These are phyloP conservation scores for Proctacanthus coquilletti DNA, from an alignment of 1,140 invertebrate genomes.

Conservation along the genomic window DNA sequence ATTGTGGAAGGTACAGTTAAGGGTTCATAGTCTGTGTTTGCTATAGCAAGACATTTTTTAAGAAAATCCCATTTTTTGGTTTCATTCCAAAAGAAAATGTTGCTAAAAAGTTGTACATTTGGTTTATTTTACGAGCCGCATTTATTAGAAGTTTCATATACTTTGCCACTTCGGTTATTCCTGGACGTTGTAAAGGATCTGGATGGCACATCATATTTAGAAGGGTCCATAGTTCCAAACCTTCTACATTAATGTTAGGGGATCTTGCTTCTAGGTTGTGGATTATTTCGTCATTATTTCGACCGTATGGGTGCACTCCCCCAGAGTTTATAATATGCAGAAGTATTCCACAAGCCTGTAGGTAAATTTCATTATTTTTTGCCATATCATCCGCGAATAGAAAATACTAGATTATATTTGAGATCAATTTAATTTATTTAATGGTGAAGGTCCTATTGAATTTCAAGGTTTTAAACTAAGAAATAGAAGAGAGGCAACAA, in stretches of 20 bases:
- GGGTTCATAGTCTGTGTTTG: not conserved
- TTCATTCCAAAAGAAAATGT: conserved; percentile 25
- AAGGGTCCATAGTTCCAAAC: not conserved
- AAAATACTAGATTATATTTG: no score
- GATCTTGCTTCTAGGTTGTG: conserved; percentile 16
- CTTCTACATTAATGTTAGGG: conserved; percentile 4
- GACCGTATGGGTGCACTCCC: conserved; percentile 26
- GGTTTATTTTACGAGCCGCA: no score
- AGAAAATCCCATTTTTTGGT: conserved; percentile 27
- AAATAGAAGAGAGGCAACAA: no score
- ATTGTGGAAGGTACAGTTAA: not conserved
- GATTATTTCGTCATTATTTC: conserved; percentile 17
- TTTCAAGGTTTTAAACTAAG: no score
- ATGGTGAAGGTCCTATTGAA: no score
- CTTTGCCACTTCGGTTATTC: not conserved
- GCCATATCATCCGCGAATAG: no score
- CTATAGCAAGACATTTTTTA: conserved; percentile 14
- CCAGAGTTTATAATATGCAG: conserved; percentile 24
- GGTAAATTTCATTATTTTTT: no score
- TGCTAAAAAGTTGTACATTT: conserved; percentile 15
- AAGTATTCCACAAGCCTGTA: no score
- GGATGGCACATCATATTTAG: not conserved
- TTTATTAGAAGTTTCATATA: no score
- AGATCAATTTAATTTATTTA: no score
- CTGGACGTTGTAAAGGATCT: not conserved